Percentiles rank a stretch among this genome's conserved stretches.
These are phyloP conservation scores for Pachydiplax longipennis DNA, from an alignment of 2,888 invertebrate species.

Conservation along the genomic window DNA sequence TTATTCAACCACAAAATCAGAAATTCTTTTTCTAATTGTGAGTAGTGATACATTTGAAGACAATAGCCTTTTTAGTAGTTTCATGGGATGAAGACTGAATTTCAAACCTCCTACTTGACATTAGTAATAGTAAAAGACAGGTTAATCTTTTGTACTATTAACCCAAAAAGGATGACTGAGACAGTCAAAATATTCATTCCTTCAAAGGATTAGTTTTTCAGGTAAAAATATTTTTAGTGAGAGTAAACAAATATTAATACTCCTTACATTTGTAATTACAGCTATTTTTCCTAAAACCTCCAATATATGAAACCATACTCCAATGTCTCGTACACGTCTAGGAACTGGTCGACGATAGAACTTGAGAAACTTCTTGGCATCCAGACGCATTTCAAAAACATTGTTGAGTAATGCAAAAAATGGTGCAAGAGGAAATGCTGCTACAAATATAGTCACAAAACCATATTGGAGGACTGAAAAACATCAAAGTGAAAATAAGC, in stretches of 20 bases:
- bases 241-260: too few relatives aligned
- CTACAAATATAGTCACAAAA: conserved; percentile 84
- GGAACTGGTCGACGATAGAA: conserved; percentile 78
- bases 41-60: too few relatives aligned
- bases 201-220: too few relatives aligned
- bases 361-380: conserved; percentile 81
- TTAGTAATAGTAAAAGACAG: too few relatives aligned
- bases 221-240: too few relatives aligned
- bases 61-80: too few relatives aligned
- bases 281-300: conserved; percentile 77
- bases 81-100: too few relatives aligned
- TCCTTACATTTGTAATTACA: conserved; percentile 77
- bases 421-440: conserved; percentile 86
- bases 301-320: conserved; percentile 80
- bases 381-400: conserved; percentile 81
- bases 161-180: too few relatives aligned
- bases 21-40: too few relatives aligned
- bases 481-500: conserved; percentile 1
- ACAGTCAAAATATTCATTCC: neutral
- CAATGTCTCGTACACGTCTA: conserved; percentile 76
- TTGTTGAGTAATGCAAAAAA: conserved; percentile 83
- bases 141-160: too few relatives aligned
- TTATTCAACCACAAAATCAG: too few relatives aligned
- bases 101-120: too few relatives aligned
- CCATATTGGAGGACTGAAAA: conserved; percentile 82